phyloP scores from a whole-genome alignment of 2,888 invertebrate species.

The Rhingia campestris region DNA sequence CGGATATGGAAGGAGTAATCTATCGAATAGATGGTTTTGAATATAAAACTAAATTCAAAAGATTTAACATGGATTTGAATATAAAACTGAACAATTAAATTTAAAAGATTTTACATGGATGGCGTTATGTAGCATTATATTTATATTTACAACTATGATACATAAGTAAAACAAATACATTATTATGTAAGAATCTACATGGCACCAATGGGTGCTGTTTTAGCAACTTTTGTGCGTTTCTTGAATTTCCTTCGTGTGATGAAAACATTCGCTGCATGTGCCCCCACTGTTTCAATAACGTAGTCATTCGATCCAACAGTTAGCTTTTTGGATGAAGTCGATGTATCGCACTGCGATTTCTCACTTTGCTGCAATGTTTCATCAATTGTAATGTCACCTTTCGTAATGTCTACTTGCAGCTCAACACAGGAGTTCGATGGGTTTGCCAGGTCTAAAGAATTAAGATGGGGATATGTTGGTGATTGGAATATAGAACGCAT shows the following conservation, averaged over 20 bases:
- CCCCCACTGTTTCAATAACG: conserved; percentile 78
- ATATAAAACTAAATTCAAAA: too few relatives aligned
- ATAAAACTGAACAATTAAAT: too few relatives aligned
- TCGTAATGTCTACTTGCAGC: neutral
- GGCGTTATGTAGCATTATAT: too few relatives aligned
- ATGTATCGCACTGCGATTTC: conserved; percentile 49
- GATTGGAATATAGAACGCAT: conserved; percentile 76
- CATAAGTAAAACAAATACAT: neutral
- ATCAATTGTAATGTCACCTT: conserved; percentile 10
- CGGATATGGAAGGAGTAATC: too few relatives aligned
- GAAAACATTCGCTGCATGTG: conserved; percentile 78
- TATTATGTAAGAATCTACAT: neutral
- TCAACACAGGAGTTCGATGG: neutral
- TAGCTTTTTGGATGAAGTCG: conserved; percentile 63
- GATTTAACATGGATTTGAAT: too few relatives aligned
- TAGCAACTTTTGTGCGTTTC: conserved; percentile 52
- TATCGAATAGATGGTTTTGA: too few relatives aligned
- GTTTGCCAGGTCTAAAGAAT: neutral
- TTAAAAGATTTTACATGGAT: too few relatives aligned
- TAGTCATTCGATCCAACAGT: conserved; percentile 79
- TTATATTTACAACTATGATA: neutral
- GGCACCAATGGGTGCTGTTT: neutral
- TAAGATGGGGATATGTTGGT: conserved; percentile 57
- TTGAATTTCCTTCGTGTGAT: conserved; percentile 77
- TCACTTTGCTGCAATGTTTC: conserved; percentile 42